Conservation (phyloP, 2,888 invertebrate genomes). For the Blera fallax region DNA sequence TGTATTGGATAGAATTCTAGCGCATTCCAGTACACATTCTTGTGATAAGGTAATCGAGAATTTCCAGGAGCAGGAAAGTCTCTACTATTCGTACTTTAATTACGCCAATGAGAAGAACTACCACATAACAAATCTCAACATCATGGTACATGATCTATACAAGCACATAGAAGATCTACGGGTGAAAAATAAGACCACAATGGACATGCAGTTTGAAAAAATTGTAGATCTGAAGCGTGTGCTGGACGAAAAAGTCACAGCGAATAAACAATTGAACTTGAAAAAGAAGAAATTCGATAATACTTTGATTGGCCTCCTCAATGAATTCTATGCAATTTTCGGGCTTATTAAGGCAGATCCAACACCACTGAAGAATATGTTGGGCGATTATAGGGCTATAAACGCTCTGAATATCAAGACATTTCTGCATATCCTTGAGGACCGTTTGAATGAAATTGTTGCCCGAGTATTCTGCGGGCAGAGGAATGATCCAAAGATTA, state of each 20-base stretch:
- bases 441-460: conserved; percentile 83
- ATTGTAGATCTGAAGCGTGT: conserved; percentile 75
- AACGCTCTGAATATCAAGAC: conserved; percentile 84
- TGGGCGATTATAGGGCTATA: conserved; percentile 84
- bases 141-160: conserved; percentile 78
- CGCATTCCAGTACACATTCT: conserved; percentile 76
- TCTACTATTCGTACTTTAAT: conserved; percentile 81
- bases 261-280: conserved; percentile 73
- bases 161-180: conserved; percentile 77
- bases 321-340: conserved; percentile 77
- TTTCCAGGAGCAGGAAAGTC: conserved; percentile 80
- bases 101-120: conserved; percentile 81
- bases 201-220: conserved; percentile 76
- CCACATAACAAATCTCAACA: conserved; percentile 79
- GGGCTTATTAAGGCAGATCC: conserved; percentile 83
- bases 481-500: conserved; percentile 74
- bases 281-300: conserved; percentile 74
- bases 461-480: conserved; percentile 82
- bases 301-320: conserved; percentile 75
- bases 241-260: conserved; percentile 74
- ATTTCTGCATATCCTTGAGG: conserved; percentile 83
- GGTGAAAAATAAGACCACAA: conserved; percentile 74
- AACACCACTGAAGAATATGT: conserved; percentile 82
- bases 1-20: conserved; percentile 79
- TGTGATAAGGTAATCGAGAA: conserved; percentile 79